These are phyloP conservation scores for Lobophora halterata DNA, from an alignment of 2,888 invertebrate species.

Conservation along the genomic window DNA sequence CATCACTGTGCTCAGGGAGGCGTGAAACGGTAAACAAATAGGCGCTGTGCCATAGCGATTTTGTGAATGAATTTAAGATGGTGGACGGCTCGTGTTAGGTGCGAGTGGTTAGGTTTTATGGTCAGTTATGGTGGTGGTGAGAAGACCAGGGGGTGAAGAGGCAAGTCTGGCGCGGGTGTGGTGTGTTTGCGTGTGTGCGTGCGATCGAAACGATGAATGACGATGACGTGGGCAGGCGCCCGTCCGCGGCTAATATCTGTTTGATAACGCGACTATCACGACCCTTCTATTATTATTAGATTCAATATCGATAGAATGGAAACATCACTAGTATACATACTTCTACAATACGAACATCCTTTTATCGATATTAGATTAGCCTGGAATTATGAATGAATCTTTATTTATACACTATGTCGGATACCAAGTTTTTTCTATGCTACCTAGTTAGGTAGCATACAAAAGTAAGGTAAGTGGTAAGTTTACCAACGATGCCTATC, in stretches of 20 bases:
- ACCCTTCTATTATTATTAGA: slow-evolving; percentile 68
- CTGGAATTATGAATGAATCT: slow-evolving; percentile 23
- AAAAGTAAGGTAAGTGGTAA: too few species aligned
- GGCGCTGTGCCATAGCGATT: slow-evolving; percentile 62
- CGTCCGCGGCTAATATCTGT: slow-evolving; percentile 60
- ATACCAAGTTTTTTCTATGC: too few species aligned
- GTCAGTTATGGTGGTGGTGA: slow-evolving; percentile 38
- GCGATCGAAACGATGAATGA: slow-evolving; percentile 77
- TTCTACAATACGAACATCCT: slow-evolving; percentile 11
- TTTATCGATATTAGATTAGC: slow-evolving; percentile 6
- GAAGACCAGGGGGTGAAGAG: slow-evolving; percentile 25
- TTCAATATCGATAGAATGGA: slow-evolving; percentile 28
- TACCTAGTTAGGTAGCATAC: too few species aligned
- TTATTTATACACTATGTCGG: slow-evolving; percentile 15
- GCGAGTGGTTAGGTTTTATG: slow-evolving; percentile 49
- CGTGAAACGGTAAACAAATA: slow-evolving; percentile 74
- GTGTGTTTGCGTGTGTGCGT: slow-evolving; percentile 57
- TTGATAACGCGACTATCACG: slow-evolving; percentile 54
- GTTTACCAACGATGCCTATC: too few species aligned
- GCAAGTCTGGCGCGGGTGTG: slow-evolving; percentile 24
- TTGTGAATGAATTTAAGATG: slow-evolving; percentile 81
- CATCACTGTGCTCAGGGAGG: slow-evolving; percentile 44
- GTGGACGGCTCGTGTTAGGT: slow-evolving; percentile 63
- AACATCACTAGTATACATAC: slow-evolving; percentile 21
- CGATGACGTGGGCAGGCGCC: slow-evolving; percentile 60